These are phyloP conservation scores for Cirrhinus mrigala DNA, from an alignment of 2,797 vertebrate genomes.

Conservation along the genomic window DNA sequence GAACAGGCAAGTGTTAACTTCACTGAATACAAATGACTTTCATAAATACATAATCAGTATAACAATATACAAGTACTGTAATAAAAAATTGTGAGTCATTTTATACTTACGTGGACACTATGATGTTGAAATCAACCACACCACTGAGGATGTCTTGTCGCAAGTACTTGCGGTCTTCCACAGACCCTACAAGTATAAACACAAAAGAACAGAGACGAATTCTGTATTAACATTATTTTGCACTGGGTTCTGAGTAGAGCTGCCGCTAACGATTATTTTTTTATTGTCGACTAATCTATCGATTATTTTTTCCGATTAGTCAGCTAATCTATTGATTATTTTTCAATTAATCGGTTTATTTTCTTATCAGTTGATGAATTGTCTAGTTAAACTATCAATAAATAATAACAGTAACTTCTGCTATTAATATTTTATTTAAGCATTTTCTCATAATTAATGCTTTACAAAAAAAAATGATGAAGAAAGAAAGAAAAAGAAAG, in stretches of 20 bases:
- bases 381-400: too few relatives aligned
- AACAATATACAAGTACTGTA: not conserved
- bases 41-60: not conserved
- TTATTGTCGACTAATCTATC: too few relatives aligned
- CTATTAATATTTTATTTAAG: too few relatives aligned
- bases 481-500: too few relatives aligned
- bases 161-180: conserved; percentile 91
- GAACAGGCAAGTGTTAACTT: not conserved
- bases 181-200: conserved; percentile 80
- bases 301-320: too few relatives aligned
- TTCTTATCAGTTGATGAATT: too few relatives aligned
- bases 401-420: too few relatives aligned
- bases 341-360: too few relatives aligned
- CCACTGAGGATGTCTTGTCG: conserved; percentile 86
- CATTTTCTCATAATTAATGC: too few relatives aligned
- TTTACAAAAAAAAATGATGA: too few relatives aligned
- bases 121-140: conserved; percentile 87
- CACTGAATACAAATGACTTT: not conserved
- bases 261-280: too few relatives aligned
- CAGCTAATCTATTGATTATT: too few relatives aligned
- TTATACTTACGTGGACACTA: conserved; percentile 93
- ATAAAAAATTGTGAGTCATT: not conserved
- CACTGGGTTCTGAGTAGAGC: not conserved
- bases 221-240: not conserved
- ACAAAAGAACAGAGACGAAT: not conserved